phyloP scores from a whole-genome alignment of 1,140 invertebrate genomes.

The Brachionus koreanus region DNA sequence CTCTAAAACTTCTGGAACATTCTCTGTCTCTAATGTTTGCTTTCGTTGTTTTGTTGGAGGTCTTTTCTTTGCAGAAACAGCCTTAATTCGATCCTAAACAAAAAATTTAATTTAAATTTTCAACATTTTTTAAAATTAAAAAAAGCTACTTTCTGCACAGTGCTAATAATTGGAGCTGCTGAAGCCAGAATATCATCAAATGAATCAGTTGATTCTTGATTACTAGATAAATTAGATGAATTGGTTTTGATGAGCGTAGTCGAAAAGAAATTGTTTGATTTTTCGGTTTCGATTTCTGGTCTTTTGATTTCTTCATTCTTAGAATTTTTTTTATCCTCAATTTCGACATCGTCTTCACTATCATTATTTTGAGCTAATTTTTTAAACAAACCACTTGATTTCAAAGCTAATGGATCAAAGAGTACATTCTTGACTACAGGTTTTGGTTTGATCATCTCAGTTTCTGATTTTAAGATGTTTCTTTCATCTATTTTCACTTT shows the following conservation, averaged over 20 bases:
- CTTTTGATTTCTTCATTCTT: neutral
- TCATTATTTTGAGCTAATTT: neutral
- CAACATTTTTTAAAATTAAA: neutral
- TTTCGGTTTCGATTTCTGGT: neutral
- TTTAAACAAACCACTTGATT: conserved; percentile 40
- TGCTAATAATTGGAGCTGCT: neutral
- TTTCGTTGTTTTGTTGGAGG: conserved; percentile 2
- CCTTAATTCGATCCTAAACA: conserved; percentile 28
- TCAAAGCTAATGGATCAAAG: conserved; percentile 24
- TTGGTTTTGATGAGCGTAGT: neutral
- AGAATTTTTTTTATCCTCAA: neutral
- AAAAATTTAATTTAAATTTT: neutral
- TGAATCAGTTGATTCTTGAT: neutral
- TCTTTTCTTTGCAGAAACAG: neutral
- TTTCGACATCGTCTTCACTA: neutral
- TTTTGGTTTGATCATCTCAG: neutral
- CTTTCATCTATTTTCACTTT: neutral
- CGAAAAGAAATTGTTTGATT: neutral
- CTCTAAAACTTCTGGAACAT: neutral
- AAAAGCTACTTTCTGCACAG: neutral
- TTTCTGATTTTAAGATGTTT: neutral
- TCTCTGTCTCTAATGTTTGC: neutral
- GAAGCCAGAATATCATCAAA: neutral
- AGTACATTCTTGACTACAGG: neutral
- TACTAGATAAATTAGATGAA: neutral